Evolutionary conservation across 2,113 vertebrate species (phyloP).

Genomic region (Dipodomys merriami): DNA sequence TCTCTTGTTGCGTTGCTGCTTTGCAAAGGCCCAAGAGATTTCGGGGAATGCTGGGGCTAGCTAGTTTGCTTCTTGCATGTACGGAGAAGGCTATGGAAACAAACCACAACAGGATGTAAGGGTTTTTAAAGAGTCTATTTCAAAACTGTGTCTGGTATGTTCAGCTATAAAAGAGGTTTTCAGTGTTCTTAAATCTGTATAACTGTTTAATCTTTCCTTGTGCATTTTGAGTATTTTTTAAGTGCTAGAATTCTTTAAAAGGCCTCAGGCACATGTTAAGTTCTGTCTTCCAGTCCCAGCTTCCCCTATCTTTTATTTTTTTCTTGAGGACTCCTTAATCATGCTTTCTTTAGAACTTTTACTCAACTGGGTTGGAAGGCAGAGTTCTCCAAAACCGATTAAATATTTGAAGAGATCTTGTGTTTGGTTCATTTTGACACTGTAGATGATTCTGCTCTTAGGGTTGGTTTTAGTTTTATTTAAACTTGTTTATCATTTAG

Average conservation of each 20-base stretch:
- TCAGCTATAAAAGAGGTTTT: conserved; percentile 75
- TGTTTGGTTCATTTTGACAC: conserved; percentile 67
- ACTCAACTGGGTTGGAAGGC: conserved; percentile 65
- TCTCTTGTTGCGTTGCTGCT: conserved; percentile 75
- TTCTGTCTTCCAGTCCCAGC: conserved; percentile 52
- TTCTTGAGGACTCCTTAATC: conserved; percentile 37
- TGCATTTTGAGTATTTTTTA: conserved; percentile 69
- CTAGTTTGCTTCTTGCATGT: conserved; percentile 77
- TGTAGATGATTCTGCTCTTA: neutral
- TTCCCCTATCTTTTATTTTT: conserved; percentile 42
- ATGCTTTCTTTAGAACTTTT: conserved; percentile 64
- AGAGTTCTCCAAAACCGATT: conserved; percentile 71
- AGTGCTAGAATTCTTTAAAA: conserved; percentile 43
- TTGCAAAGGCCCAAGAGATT: conserved; percentile 80
- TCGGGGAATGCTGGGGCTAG: conserved; percentile 77
- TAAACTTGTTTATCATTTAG: neutral
- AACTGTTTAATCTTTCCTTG: conserved; percentile 76
- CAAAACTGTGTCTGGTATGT: conserved; percentile 77
- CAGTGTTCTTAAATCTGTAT: conserved; percentile 77
- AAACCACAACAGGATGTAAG: conserved; percentile 67
- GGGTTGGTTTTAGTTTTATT: neutral
- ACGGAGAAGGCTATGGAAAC: conserved; percentile 77
- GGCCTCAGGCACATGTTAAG: conserved; percentile 34
- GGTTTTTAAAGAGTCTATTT: conserved; percentile 76
- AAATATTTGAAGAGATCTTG: conserved; percentile 75